These are phyloP conservation scores for Oxyscelio sp. DNA, from an alignment of 2,888 invertebrate genomes.

Conservation along the genomic window DNA sequence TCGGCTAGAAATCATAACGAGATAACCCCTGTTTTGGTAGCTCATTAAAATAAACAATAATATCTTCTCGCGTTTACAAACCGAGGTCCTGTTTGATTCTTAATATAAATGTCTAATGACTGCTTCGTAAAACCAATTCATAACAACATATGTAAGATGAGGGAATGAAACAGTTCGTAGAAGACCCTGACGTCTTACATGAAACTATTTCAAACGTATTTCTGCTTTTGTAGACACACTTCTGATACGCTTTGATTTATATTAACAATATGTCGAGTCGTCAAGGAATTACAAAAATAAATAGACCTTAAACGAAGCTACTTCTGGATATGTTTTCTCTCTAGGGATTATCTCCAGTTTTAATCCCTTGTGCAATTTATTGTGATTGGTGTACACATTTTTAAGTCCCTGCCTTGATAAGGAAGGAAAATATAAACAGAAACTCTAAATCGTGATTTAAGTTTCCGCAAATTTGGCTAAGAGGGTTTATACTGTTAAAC, in stretches of 20 bases:
- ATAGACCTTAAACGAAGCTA: no score
- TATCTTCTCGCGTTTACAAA: background rate
- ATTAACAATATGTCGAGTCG: background rate
- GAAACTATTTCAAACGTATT: background rate
- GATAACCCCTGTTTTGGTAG: background rate
- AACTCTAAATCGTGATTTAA: no score
- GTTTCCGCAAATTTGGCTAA: no score
- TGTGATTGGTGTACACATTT: no score
- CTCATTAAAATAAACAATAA: background rate
- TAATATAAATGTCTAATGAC: background rate
- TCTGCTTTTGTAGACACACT: background rate
- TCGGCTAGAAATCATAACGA: no score
- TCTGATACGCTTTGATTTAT: background rate
- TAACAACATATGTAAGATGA: background rate
- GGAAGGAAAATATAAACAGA: no score
- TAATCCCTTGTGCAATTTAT: no score
- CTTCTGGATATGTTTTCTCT: no score
- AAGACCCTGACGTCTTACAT: background rate
- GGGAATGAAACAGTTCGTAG: background rate
- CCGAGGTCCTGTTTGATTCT: background rate
- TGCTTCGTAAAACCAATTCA: background rate
- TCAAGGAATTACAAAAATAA: background rate
- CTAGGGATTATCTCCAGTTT: no score
- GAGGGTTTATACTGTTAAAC: no score
- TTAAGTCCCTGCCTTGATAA: no score